Conservation (phyloP, 2,113 vertebrate genomes). For the Lanius collurio region DNA sequence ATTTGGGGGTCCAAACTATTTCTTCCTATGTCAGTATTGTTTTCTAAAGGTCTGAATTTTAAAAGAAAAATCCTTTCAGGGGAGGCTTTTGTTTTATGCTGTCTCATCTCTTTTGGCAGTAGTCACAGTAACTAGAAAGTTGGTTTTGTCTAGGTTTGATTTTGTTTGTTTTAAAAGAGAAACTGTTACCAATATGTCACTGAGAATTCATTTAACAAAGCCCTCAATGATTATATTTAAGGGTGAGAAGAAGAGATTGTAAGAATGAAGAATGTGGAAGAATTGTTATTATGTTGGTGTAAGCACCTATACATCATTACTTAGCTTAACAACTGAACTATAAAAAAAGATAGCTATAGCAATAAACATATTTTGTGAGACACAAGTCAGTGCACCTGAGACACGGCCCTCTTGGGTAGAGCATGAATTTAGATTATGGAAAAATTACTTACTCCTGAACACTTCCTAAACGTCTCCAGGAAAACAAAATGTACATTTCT, state of each 20-base stretch:
- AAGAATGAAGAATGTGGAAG: not conserved
- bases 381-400: not conserved
- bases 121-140: not conserved
- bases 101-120: not conserved
- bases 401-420: not conserved
- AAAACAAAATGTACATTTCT: not conserved
- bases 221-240: not conserved
- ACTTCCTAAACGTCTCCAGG: not conserved
- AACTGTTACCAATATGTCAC: not conserved
- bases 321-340: slow-evolving; percentile 12
- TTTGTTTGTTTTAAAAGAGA: not conserved
- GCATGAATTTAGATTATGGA: slow-evolving; percentile 26
- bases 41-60: not conserved
- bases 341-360: not conserved
- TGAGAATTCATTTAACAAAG: not conserved
- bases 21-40: not conserved
- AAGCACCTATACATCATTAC: not conserved
- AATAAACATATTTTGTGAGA: slow-evolving; percentile 18
- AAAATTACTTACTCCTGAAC: slow-evolving; percentile 17
- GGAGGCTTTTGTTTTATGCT: not conserved
- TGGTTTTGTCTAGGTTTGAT: not conserved
- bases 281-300: not conserved
- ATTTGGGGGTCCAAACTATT: not conserved
- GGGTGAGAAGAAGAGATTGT: not conserved
- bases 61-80: not conserved